A percentile compares a stretch with the other conserved stretches of the same genome.
Evolutionary conservation across 2,113 vertebrate genomes (phyloP).

Genomic region (Ptilorrhoa leucosticta): DNA sequence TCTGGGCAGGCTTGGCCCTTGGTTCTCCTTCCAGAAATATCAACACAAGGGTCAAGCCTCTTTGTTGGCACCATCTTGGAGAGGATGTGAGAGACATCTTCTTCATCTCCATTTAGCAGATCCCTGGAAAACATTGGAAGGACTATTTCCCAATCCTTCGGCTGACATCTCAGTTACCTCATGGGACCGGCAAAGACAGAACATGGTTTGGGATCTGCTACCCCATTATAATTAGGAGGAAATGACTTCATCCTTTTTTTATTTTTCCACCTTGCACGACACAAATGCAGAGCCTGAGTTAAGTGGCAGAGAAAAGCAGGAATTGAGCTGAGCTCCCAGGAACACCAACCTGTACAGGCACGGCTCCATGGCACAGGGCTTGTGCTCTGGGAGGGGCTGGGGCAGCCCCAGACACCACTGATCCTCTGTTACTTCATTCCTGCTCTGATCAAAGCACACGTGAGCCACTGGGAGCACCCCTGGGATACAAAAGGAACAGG

Average conservation of each 20-base stretch:
- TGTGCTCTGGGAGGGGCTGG: slow-evolving; percentile 18
- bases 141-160: neutral
- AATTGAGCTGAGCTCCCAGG: neutral
- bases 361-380: slow-evolving; percentile 68
- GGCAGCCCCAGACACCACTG: slow-evolving; percentile 63
- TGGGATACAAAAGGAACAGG: slow-evolving; percentile 25
- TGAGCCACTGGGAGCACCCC: slow-evolving; percentile 71
- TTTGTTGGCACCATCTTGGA: neutral
- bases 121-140: neutral
- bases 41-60: neutral
- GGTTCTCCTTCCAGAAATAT: neutral
- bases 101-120: neutral
- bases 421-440: slow-evolving; percentile 58
- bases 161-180: slow-evolving; percentile 30
- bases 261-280: slow-evolving; percentile 56
- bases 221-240: slow-evolving; percentile 28
- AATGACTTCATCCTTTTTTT: neutral
- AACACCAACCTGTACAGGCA: slow-evolving; percentile 81
- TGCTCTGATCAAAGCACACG: slow-evolving; percentile 75
- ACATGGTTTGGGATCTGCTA: neutral
- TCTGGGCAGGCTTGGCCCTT: neutral
- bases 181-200: slow-evolving; percentile 46
- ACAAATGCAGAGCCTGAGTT: slow-evolving; percentile 71
- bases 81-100: neutral
- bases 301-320: slow-evolving; percentile 60